These are phyloP conservation scores for Odocoileus virginianus DNA, from an alignment of 2,113 vertebrate species.

Conservation along the genomic window DNA sequence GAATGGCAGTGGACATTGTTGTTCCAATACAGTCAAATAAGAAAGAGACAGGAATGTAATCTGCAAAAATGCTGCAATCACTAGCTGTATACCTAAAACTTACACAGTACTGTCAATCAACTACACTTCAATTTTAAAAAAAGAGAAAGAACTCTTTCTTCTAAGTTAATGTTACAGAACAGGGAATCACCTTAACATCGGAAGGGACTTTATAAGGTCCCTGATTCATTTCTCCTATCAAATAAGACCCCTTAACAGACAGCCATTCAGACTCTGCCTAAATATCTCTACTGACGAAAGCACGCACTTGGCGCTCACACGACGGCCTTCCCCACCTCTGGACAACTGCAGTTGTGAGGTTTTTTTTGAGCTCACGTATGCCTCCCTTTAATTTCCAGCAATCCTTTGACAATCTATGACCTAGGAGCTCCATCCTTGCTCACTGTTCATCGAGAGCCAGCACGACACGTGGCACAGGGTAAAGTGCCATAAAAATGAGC, in stretches of 20 bases:
- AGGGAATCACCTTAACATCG: not conserved
- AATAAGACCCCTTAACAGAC: not conserved
- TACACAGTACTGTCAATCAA: not conserved
- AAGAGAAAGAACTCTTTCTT: not conserved
- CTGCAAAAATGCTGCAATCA: not conserved
- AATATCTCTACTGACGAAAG: not conserved
- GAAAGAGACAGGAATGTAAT: not conserved
- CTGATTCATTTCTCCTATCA: not conserved
- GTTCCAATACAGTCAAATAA: not conserved
- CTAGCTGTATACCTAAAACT: not conserved
- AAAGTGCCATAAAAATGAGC: not conserved
- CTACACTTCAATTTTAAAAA: not conserved
- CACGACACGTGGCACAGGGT: not conserved
- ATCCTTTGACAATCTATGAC: not conserved
- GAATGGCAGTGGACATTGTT: not conserved
- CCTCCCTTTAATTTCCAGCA: not conserved
- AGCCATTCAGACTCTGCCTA: not conserved
- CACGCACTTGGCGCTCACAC: not conserved
- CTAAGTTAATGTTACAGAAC: not conserved
- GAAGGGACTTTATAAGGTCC: not conserved
- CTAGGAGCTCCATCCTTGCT: not conserved
- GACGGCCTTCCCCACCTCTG: not conserved
- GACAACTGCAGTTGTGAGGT: not conserved
- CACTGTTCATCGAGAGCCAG: not conserved
- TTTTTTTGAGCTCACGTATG: not conserved